Conservation (phyloP, 1,140 invertebrate species). For the Ceratosolen fusciceps region DNA sequence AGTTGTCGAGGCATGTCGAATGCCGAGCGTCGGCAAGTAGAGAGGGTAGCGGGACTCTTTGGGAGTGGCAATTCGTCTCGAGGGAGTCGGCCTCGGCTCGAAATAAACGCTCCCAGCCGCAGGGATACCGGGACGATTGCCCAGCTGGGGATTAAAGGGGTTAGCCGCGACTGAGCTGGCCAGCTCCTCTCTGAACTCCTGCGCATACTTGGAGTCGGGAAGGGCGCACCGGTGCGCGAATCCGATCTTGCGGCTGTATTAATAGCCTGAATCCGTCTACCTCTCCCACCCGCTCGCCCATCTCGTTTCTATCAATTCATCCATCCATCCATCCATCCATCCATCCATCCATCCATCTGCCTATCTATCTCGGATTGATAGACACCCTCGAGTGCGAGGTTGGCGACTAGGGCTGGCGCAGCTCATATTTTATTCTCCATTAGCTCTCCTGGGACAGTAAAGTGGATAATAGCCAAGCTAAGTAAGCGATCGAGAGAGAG, state of each 20-base stretch:
- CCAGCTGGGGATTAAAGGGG: slow-evolving; percentile 57
- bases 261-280: too few relatives aligned
- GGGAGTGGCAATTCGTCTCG: neutral
- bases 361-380: slow-evolving; percentile 63
- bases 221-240: slow-evolving; percentile 51
- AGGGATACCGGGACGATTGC: neutral
- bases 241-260: slow-evolving; percentile 62
- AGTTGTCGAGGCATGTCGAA: too few relatives aligned
- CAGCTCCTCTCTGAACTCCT: too few relatives aligned
- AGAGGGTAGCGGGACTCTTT: too few relatives aligned
- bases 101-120: neutral
- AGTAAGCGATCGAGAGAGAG: neutral
- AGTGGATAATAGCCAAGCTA: neutral
- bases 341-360: too few relatives aligned
- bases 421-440: slow-evolving; percentile 64
- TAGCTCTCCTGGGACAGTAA: slow-evolving; percentile 56
- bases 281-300: too few relatives aligned
- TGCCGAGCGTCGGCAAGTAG: too few relatives aligned
- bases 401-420: slow-evolving; percentile 51
- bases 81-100: neutral
- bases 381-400: slow-evolving; percentile 50
- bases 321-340: too few relatives aligned
- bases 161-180: slow-evolving; percentile 54
- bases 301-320: too few relatives aligned
- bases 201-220: too few relatives aligned